Percentiles rank a stretch among this genome's conserved stretches.
These are phyloP conservation scores for Bradysia coprophila DNA, from an alignment of 1,140 invertebrate species.

Conservation along the genomic window DNA sequence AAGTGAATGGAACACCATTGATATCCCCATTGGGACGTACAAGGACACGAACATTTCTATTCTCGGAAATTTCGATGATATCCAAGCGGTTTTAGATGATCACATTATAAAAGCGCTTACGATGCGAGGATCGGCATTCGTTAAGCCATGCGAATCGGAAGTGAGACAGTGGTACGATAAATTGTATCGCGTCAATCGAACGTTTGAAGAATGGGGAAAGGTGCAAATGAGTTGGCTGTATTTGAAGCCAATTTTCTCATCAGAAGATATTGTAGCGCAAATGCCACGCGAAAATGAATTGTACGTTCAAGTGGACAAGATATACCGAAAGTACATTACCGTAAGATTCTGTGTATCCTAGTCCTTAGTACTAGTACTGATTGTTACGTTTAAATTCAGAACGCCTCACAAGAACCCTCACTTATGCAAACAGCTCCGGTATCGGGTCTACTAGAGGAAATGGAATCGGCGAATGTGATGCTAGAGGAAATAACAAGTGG, in stretches of 20 bases:
- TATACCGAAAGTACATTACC: conserved; percentile 63
- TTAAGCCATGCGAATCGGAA: conserved; percentile 70
- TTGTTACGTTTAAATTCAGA: conserved; percentile 8
- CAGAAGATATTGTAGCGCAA: conserved; percentile 81
- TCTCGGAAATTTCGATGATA: conserved; percentile 63
- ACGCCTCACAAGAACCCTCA: conserved; percentile 47
- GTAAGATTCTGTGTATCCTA: too few species aligned
- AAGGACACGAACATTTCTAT: conserved; percentile 66
- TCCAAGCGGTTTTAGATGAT: conserved; percentile 58
- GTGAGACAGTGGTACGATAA: conserved; percentile 68
- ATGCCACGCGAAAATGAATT: conserved; percentile 78
- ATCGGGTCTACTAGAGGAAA: conserved; percentile 49
- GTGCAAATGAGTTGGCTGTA: conserved; percentile 84
- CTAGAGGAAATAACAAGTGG: conserved; percentile 73
- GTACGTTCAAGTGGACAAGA: conserved; percentile 55
- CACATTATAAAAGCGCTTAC: conserved; percentile 76
- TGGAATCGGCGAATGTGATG: conserved; percentile 49
- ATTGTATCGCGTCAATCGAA: conserved; percentile 53
- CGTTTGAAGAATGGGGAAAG: conserved; percentile 76
- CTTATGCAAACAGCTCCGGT: conserved; percentile 56
- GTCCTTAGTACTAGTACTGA: not conserved
- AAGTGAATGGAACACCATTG: conserved; percentile 62
- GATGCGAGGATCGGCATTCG: conserved; percentile 81
- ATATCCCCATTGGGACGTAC: conserved; percentile 50
- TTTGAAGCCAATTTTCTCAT: conserved; percentile 80